These are phyloP conservation scores for Toxotes jaculatrix DNA, from an alignment of 2,113 vertebrate species.

Conservation along the genomic window DNA sequence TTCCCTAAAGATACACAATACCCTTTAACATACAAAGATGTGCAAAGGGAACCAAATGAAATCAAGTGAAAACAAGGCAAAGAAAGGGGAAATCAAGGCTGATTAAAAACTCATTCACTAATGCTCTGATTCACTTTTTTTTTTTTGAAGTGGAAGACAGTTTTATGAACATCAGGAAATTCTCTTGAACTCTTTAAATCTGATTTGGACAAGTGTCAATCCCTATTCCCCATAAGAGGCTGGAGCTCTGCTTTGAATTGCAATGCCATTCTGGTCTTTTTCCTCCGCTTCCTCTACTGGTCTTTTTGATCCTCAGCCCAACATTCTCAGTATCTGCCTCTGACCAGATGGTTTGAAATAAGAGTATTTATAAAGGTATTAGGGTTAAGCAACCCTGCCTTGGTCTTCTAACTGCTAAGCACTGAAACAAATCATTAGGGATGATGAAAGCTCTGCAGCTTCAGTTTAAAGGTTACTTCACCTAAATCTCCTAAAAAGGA, in stretches of 20 bases:
- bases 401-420: slow-evolving; percentile 54
- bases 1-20: slow-evolving; percentile 68
- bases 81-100: not conserved
- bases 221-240: slow-evolving; percentile 31
- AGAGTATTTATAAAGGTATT: slow-evolving; percentile 78
- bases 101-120: not conserved
- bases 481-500: not conserved
- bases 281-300: slow-evolving; percentile 6
- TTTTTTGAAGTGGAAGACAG: not conserved
- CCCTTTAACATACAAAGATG: slow-evolving; percentile 41
- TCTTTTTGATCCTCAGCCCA: slow-evolving; percentile 51
- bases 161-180: not conserved
- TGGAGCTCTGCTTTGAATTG: slow-evolving; percentile 43
- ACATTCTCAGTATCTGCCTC: slow-evolving; percentile 65
- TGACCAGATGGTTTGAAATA: slow-evolving; percentile 80
- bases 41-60: slow-evolving; percentile 8
- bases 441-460: slow-evolving; percentile 37
- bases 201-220: slow-evolving; percentile 48
- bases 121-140: not conserved
- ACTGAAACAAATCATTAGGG: slow-evolving; percentile 51
- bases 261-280: slow-evolving; percentile 27
- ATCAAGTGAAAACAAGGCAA: not conserved
- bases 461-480: slow-evolving; percentile 12
- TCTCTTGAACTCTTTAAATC: slow-evolving; percentile 23
- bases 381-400: slow-evolving; percentile 70